phyloP scores from a whole-genome alignment of 2,797 vertebrate species.

The Pteropus rufus region DNA sequence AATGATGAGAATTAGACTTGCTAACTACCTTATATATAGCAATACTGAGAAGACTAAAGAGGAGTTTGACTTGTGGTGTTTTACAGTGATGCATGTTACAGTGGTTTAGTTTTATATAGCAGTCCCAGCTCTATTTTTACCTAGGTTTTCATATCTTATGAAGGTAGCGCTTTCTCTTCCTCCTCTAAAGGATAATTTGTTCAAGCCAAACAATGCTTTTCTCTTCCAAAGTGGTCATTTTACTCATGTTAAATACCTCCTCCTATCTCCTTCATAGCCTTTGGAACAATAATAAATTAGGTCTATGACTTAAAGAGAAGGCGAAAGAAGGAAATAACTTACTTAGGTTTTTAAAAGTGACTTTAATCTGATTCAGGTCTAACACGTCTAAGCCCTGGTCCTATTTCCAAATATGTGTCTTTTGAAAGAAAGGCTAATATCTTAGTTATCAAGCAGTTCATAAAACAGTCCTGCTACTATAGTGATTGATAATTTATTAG shows the following conservation, averaged over 20 bases:
- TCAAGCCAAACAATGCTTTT: background rate
- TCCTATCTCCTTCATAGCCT: background rate
- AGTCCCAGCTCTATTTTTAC: background rate
- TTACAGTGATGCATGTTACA: background rate
- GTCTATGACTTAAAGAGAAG: background rate
- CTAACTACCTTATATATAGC: background rate
- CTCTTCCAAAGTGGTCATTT: background rate
- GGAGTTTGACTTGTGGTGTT: background rate
- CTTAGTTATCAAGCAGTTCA: background rate
- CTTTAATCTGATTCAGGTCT: background rate
- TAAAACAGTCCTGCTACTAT: background rate
- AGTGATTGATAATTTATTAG: background rate
- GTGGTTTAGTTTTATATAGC: background rate
- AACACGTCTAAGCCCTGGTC: background rate
- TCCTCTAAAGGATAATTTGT: background rate
- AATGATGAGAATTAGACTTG: background rate
- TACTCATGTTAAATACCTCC: background rate
- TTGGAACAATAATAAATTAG: background rate
- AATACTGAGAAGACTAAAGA: background rate
- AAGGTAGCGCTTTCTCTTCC: background rate
- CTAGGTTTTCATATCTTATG: background rate
- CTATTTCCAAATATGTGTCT: background rate
- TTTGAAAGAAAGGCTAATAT: background rate
- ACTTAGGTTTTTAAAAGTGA: background rate
- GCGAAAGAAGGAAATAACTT: background rate